Conservation (phyloP, 1,140 invertebrate genomes). For the Drosophila funebris region DNA sequence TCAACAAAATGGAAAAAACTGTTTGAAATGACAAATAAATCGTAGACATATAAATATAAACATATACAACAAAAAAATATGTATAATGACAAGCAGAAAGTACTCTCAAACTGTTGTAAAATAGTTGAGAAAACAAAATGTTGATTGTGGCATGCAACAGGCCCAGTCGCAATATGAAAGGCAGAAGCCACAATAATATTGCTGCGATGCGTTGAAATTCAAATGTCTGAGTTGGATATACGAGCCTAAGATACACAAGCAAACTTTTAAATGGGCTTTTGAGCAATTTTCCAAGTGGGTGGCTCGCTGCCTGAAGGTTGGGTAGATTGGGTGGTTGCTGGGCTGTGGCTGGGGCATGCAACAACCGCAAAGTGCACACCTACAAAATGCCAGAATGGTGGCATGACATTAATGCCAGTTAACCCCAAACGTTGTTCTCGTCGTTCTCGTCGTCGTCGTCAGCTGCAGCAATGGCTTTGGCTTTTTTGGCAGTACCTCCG, state of each 20-base stretch:
- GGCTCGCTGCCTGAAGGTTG: not conserved
- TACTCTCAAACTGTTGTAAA: conserved; percentile 9
- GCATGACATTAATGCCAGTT: conserved; percentile 80
- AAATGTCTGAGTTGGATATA: conserved; percentile 23
- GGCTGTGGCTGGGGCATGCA: conserved; percentile 24
- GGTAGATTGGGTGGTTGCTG: not conserved
- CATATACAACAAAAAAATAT: not conserved
- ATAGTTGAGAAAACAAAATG: conserved; percentile 24
- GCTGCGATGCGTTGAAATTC: conserved; percentile 25
- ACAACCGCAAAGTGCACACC: conserved; percentile 55
- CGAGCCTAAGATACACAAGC: conserved; percentile 29
- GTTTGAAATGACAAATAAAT: conserved; percentile 16
- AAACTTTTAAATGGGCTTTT: conserved; percentile 47
- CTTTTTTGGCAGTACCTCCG: conserved; percentile 50
- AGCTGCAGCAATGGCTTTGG: conserved; percentile 63
- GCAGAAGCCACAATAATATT: conserved; percentile 10
- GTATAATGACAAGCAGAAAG: not conserved
- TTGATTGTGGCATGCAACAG: conserved; percentile 33
- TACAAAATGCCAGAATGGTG: conserved; percentile 57
- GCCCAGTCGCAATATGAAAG: not conserved
- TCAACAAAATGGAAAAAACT: conserved; percentile 12
- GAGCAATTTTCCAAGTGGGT: conserved; percentile 63
- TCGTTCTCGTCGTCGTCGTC: conserved; percentile 42
- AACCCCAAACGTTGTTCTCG: conserved; percentile 69
- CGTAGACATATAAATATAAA: conserved; percentile 8